phyloP scores from a whole-genome alignment of 2,113 vertebrate species.

The Datnioides undecimradiatus region DNA sequence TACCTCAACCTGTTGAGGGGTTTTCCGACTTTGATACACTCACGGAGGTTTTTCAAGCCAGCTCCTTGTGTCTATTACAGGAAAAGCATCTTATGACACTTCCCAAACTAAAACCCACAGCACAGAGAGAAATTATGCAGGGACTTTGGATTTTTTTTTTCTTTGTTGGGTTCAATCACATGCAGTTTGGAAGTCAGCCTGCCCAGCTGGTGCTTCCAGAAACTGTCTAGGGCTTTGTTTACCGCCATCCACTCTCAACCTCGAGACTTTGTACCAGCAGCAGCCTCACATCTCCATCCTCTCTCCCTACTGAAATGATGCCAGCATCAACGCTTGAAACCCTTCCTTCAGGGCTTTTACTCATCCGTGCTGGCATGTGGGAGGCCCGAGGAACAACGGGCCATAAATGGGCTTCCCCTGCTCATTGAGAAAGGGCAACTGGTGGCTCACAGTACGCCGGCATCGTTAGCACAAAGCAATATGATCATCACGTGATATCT shows the following conservation, averaged over 20 bases:
- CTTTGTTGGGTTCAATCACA: not conserved
- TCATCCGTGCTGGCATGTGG: conserved; percentile 30
- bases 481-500: not conserved
- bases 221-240: conserved; percentile 43
- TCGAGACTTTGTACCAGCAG: conserved; percentile 20
- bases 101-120: not conserved
- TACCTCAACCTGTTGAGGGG: not conserved
- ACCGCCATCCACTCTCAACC: conserved; percentile 31
- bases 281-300: conserved; percentile 36
- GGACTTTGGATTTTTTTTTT: not conserved
- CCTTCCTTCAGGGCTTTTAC: conserved; percentile 36
- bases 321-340: conserved; percentile 29
- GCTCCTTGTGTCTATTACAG: not conserved
- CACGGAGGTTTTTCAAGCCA: not conserved
- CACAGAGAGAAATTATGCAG: not conserved
- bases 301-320: conserved; percentile 39
- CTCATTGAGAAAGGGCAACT: conserved; percentile 48
- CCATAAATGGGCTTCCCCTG: conserved; percentile 49
- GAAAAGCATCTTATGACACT: not conserved
- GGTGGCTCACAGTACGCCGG: not conserved
- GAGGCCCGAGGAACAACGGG: conserved; percentile 34
- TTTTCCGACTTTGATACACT: not conserved
- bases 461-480: not conserved
- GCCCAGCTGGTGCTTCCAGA: not conserved
- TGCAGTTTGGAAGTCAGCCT: conserved; percentile 13